phyloP scores from a whole-genome alignment of 2,888 invertebrate species.

The Netelia fuscicornis region DNA sequence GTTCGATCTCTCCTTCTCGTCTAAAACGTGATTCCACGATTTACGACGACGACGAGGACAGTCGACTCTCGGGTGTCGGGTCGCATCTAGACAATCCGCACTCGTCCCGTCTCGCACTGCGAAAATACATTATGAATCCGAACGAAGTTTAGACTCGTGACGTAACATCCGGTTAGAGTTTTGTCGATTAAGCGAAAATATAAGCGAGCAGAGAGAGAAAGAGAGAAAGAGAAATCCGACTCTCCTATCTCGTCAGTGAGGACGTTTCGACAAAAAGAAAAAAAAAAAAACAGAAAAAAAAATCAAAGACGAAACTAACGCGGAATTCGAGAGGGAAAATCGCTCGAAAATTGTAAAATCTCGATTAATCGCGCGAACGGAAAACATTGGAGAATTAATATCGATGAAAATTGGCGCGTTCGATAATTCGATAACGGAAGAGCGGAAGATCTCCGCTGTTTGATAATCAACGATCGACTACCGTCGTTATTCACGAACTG shows the following conservation, averaged over 20 bases:
- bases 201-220: background rate
- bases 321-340: background rate
- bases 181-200: slow-evolving; percentile 78
- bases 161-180: slow-evolving; percentile 78
- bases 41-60: slow-evolving; percentile 48
- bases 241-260: slow-evolving; percentile 3
- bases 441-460: slow-evolving; percentile 2
- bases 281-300: background rate
- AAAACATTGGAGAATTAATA: slow-evolving; percentile 9
- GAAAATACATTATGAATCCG: background rate
- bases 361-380: background rate
- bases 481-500: slow-evolving; percentile 13
- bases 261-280: background rate
- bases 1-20: slow-evolving; percentile 18
- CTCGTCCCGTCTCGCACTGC: slow-evolving; percentile 62
- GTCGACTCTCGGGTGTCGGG: slow-evolving; percentile 75
- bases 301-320: background rate
- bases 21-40: slow-evolving; percentile 25
- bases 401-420: background rate
- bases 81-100: slow-evolving; percentile 78
- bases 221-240: slow-evolving; percentile 3
- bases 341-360: background rate
- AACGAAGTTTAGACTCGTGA: slow-evolving; percentile 68
- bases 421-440: background rate
- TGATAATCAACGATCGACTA: slow-evolving; percentile 37